Conservation (phyloP, 2,888 invertebrate genomes). For the Dynastes hyllus region DNA sequence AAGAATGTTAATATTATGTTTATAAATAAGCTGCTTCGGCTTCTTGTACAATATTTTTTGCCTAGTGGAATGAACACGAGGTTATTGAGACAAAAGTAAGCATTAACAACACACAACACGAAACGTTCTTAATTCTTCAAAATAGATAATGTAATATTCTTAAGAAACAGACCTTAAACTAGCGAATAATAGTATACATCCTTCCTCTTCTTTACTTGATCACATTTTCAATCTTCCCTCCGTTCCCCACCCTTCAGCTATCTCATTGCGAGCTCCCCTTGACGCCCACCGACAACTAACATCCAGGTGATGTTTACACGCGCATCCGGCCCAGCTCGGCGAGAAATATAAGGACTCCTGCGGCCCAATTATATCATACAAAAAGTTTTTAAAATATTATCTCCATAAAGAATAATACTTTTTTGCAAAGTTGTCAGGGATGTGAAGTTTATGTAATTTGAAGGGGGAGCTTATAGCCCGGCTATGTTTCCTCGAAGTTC, state of each 20-base stretch:
- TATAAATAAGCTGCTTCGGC: too few relatives aligned
- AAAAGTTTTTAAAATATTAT: slow-evolving; percentile 60
- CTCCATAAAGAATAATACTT: slow-evolving; percentile 49
- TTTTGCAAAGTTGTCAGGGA: slow-evolving; percentile 10
- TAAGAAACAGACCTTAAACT: too few relatives aligned
- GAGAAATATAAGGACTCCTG: slow-evolving; percentile 58
- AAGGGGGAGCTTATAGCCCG: neutral
- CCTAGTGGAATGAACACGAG: too few relatives aligned
- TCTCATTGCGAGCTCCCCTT: neutral
- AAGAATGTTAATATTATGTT: too few relatives aligned
- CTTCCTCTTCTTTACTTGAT: neutral
- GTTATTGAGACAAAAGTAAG: too few relatives aligned
- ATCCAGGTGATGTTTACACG: slow-evolving; percentile 57
- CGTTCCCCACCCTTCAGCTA: neutral
- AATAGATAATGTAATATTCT: too few relatives aligned
- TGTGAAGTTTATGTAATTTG: slow-evolving; percentile 24
- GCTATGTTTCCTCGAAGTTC: neutral
- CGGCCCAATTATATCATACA: slow-evolving; percentile 59
- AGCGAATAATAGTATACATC: neutral
- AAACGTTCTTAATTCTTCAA: too few relatives aligned
- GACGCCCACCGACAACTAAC: slow-evolving; percentile 35
- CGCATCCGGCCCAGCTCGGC: slow-evolving; percentile 28
- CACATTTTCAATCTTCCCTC: slow-evolving; percentile 26
- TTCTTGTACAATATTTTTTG: too few relatives aligned
- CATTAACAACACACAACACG: too few relatives aligned